A percentile compares a stretch with the other conserved stretches of the same genome.
Conservation (phyloP, 2,113 vertebrate species). For the Sinosuthora webbiana region DNA sequence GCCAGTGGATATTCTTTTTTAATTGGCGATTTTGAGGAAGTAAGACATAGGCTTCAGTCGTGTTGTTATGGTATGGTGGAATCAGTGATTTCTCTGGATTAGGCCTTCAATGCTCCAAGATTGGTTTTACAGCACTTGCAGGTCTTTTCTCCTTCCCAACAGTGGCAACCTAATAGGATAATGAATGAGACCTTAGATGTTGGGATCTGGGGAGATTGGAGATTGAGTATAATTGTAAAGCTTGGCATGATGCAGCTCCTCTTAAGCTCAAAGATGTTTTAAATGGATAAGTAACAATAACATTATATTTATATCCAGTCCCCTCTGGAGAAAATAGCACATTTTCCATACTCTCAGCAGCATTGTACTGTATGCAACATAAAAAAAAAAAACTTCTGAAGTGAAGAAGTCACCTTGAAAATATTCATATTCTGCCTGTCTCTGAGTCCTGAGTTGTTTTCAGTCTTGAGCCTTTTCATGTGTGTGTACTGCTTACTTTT, state of each 20-base stretch:
- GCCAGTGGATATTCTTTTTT: conserved; percentile 17
- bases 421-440: not conserved
- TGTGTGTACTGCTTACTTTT: not conserved
- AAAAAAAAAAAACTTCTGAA: not conserved
- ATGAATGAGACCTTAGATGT: not conserved
- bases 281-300: not conserved
- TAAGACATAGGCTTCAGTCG: not conserved
- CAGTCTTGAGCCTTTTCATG: not conserved
- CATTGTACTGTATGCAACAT: not conserved
- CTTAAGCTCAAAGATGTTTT: not conserved
- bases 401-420: conserved; percentile 17
- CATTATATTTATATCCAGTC: not conserved
- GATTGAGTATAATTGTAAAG: not conserved
- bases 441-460: not conserved
- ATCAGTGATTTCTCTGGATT: not conserved
- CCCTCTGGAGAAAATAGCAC: not conserved
- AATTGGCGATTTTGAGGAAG: conserved; percentile 12
- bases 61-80: not conserved
- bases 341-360: not conserved
- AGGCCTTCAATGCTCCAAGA: not conserved
- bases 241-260: not conserved
- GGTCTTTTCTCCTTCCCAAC: not conserved
- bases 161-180: not conserved
- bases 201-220: not conserved
- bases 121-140: not conserved